Evolutionary conservation across 2,888 invertebrate genomes (phyloP), one percentile per base, ranked within the genome.

Genomic region (Gryllus longicercus): DNA sequence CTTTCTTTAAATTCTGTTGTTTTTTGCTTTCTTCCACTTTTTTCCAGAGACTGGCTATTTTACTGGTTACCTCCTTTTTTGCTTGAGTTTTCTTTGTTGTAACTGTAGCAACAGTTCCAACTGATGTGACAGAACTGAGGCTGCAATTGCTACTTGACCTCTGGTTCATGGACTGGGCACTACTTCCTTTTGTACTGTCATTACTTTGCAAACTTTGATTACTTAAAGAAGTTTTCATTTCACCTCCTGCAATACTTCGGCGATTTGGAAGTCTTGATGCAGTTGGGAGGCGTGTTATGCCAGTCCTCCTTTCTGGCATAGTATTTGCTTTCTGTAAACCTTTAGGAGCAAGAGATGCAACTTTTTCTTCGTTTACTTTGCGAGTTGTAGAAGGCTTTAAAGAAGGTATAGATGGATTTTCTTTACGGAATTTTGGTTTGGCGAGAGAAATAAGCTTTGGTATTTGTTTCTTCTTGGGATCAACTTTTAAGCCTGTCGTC

Each of bases 31-130:
- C 92, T 84, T 94, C 93, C 0, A 93, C 93, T 85, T 91, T 93
- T 84, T 93, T 94, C 95, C 95, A 95, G 21, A 95, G 86, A 84
- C 91, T 93, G 0, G 95, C 93, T 79, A 95, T 94, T 86, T 93
- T 94, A 86, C 95, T 95, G 16, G 93, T 92, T 1, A 93, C 91
- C 83, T 93, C 92, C 80, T 86, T 87, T 80, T 86, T 92, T 92
- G 51, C 79, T 85, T 79, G 21, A 89, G 86, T 77, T 87, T 86
- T 0, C 85, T 86, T 80, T 77, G 83, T 81, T 1, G 63, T 63
- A 14, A n/a, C 63, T 18, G 63, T 14, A 63, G 63, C 63, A 18
- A 63, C 63, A 50, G 84, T 83, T 80, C 85, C 85, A 8, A 86
- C 85, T 77, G 86, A 85, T 51, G 88, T 87, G 83, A 88, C 90